A percentile compares a stretch with the other conserved stretches of the same genome.
phyloP scores from a whole-genome alignment of 1,140 invertebrate genomes.

The Whitmania pigra region DNA sequence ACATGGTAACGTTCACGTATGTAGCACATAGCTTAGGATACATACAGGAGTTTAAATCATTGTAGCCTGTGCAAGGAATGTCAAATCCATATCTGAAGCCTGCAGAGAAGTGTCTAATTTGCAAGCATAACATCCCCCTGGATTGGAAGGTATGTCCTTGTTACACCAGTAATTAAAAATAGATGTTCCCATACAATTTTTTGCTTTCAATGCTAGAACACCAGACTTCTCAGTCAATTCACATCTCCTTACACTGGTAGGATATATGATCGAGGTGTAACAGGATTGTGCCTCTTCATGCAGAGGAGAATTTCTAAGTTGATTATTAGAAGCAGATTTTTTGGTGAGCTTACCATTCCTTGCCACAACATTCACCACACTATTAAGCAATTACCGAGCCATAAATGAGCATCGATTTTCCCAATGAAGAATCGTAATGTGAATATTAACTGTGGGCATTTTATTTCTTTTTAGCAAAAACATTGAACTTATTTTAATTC shows the following conservation, averaged over 20 bases:
- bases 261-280: slow-evolving; percentile 78
- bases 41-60: not conserved
- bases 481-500: not conserved
- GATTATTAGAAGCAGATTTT: slow-evolving; percentile 30
- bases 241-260: slow-evolving; percentile 78
- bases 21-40: too few species aligned
- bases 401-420: not conserved
- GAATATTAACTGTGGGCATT: too few species aligned
- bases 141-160: slow-evolving; percentile 56
- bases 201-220: slow-evolving; percentile 51
- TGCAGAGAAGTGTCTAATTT: slow-evolving; percentile 66
- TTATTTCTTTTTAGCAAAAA: too few species aligned
- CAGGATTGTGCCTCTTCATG: slow-evolving; percentile 44
- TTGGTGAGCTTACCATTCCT: slow-evolving; percentile 27
- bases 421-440: not conserved
- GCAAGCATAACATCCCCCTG: slow-evolving; percentile 63
- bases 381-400: not conserved
- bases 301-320: slow-evolving; percentile 23
- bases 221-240: slow-evolving; percentile 77
- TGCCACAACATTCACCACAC: not conserved
- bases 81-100: slow-evolving; percentile 71
- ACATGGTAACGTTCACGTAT: too few species aligned
- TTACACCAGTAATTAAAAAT: slow-evolving; percentile 9
- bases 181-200: not conserved
- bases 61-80: slow-evolving; percentile 51